Evolutionary conservation across 1,140 invertebrate species (phyloP), one percentile per base, ranked within the genome.

Genomic region (Dinothrombium tinctorium): DNA sequence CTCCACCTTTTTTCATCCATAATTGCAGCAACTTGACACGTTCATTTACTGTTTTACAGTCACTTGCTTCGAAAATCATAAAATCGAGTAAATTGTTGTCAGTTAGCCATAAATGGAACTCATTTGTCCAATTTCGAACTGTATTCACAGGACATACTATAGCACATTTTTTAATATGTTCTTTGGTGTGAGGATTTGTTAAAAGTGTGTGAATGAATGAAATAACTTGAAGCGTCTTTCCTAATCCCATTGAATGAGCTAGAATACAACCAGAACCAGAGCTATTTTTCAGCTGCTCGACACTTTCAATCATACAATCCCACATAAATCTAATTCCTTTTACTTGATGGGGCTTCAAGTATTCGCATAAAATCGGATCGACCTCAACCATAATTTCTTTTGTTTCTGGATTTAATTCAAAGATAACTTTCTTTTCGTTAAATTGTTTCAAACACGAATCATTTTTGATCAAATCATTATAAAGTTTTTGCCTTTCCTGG

Each of bases 101-200:
- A 40, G 69, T 66, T 15, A 81, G 60, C 84, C 84, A 92, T 37
- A 74, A 74, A 12, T 69, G 63, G 60, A 87, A 92, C 62, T 99
- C 92, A 49, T 77, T 76, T 9, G 72, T 68, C 92, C 92, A 99
- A 63, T 98, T 96, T 22, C 80, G 68, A 1, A 95, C 76, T 0
- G 87, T 95, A 50, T 84, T 92, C 7, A 94, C 62, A 1, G 92
- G 92, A 53, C 78, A 83, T n/a, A 95, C 74, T 2, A 98, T 70
- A 44, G 96, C 58, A 33, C 81, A 74, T 2, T 72, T 73, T 35
- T 71, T 71, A 11, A 89, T 68, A 2, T 67, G 64, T 0, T 53
- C 37, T 2, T 38, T 72, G 75, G 35, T 65, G 49, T 8, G 50
- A 48, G 74, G 59, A 3, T 63, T 68, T 1, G 54, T 60, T 22